Base-by-base conservation (phyloP, 2,888 invertebrate species). In the Diaperis boleti region DNA sequence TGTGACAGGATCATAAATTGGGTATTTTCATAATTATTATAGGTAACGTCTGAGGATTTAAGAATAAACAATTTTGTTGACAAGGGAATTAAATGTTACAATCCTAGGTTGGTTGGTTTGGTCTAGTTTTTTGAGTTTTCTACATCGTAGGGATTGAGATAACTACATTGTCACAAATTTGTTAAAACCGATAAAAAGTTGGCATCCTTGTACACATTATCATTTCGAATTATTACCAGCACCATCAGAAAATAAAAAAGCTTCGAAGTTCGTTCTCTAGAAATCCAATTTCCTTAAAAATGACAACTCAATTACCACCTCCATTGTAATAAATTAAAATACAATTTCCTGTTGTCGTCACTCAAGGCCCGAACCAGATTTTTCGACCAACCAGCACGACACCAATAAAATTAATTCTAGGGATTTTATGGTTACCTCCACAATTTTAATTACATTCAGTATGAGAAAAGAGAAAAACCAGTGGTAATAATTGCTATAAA, bases 391-490 rank as follows among this genome's bases (percentile, higher is more conserved):
- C 2, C 11, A 2, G 11, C 33, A 5, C 33, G 10, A 2, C 33
- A 13, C 5, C 2, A 31, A 31, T 8, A 31, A 31, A 33, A 33
- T 33, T 4, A 33, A 33, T 22, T n/a, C n/a, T n/a, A n/a, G n/a
- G n/a, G n/a, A n/a, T n/a, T 22, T 22, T 22, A 22, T 22, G 4
- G 22, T 6, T 22, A 22, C 22, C 22, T 22, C 26, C 8, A n/a
- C 20, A 8, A n/a, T 45, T 44, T 45, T 45, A 29, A 56, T 44
- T 42, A 59, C 17, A 22, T 47, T 37, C 41, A 45, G 44, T 45
- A 14, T 7, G 20, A 20, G 22, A 42, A 47, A 45, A 7, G 2
- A 20, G 33, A 49, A 33, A 49, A 49, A 29, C 14, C 4, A 26
- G 22, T 22, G 29, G 45, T 22, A 26, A 31, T 33, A 6, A n/a